Evolutionary conservation across 53 echinoderm and acorn worm species (phyloP).

Genomic region (Holothuria leucospilota): DNA sequence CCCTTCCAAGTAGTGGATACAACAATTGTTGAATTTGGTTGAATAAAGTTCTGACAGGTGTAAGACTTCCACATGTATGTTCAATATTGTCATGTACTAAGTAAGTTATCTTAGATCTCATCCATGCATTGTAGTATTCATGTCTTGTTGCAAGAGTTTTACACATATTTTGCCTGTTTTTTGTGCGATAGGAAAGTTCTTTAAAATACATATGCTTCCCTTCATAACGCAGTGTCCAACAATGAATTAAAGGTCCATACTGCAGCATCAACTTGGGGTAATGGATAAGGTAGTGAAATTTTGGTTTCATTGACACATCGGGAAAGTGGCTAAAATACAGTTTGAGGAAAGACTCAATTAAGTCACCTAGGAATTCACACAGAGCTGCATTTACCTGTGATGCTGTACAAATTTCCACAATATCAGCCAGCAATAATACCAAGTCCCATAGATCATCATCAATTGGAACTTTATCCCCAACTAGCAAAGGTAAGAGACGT

Average conservation of each 20-base stretch:
- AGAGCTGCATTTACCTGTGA: slow-evolving; percentile 11
- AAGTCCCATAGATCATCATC: slow-evolving; percentile 51
- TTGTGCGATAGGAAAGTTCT: slow-evolving; percentile 49
- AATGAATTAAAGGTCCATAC: slow-evolving; percentile 54
- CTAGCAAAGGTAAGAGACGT: slow-evolving; percentile 54
- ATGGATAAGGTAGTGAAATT: too few relatives aligned
- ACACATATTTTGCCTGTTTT: slow-evolving; percentile 57
- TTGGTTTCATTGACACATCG: too few relatives aligned
- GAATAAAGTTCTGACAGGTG: slow-evolving; percentile 3
- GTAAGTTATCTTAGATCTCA: background rate
- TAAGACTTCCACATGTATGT: slow-evolving; percentile 35
- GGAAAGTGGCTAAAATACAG: background rate
- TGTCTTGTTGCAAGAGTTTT: slow-evolving; percentile 58
- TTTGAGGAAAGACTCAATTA: slow-evolving; percentile 51
- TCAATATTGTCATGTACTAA: background rate
- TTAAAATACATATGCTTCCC: slow-evolving; percentile 67
- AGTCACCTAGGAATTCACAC: slow-evolving; percentile 38
- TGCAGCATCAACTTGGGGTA: slow-evolving; percentile 52
- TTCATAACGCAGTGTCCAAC: slow-evolving; percentile 60
- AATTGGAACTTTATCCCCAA: slow-evolving; percentile 51
- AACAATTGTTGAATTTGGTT: slow-evolving; percentile 13
- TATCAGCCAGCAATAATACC: slow-evolving; percentile 49
- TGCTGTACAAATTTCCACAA: slow-evolving; percentile 38
- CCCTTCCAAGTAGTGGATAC: slow-evolving; percentile 15
- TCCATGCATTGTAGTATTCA: slow-evolving; percentile 51